These are phyloP conservation scores for Camponotus pennsylvanicus DNA, from an alignment of 1,140 invertebrate species.

Conservation along the genomic window DNA sequence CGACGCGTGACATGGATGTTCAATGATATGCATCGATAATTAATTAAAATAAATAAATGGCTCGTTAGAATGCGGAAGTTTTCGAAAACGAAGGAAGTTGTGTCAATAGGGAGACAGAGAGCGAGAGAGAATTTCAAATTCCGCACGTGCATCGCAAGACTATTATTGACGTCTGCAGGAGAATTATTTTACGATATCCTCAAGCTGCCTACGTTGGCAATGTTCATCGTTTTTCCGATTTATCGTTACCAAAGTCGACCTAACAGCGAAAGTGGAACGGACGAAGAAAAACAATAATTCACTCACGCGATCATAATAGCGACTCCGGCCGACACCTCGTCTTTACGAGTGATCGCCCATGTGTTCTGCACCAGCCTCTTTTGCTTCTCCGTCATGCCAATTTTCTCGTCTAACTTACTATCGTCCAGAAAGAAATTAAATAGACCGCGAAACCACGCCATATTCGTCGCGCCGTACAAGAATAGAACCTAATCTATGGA, in stretches of 20 bases:
- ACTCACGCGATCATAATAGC: conserved; percentile 86
- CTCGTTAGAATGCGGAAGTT: conserved; percentile 42
- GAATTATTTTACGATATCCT: not conserved
- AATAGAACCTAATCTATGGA: conserved; percentile 28
- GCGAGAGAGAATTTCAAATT: conserved; percentile 8
- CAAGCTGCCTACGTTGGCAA: not conserved
- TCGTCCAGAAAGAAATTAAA: conserved; percentile 73
- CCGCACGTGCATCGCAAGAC: not conserved
- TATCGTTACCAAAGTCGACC: not conserved
- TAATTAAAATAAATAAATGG: conserved; percentile 44
- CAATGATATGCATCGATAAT: conserved; percentile 8
- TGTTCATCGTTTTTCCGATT: not conserved
- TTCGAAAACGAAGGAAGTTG: not conserved
- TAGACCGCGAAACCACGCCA: conserved; percentile 75
- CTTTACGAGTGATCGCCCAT: conserved; percentile 85
- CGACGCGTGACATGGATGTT: conserved; percentile 25
- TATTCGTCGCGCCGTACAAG: conserved; percentile 13
- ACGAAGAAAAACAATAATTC: not conserved
- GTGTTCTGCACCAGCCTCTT: conserved; percentile 85
- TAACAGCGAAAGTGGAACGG: not conserved
- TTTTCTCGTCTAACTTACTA: conserved; percentile 81
- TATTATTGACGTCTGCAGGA: not conserved
- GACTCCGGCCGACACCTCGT: conserved; percentile 85
- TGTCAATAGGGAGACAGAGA: not conserved
- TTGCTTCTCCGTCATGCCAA: conserved; percentile 86